Evolutionary conservation across 2,797 vertebrate species (phyloP).

Genomic region (Serranus cabrilla): DNA sequence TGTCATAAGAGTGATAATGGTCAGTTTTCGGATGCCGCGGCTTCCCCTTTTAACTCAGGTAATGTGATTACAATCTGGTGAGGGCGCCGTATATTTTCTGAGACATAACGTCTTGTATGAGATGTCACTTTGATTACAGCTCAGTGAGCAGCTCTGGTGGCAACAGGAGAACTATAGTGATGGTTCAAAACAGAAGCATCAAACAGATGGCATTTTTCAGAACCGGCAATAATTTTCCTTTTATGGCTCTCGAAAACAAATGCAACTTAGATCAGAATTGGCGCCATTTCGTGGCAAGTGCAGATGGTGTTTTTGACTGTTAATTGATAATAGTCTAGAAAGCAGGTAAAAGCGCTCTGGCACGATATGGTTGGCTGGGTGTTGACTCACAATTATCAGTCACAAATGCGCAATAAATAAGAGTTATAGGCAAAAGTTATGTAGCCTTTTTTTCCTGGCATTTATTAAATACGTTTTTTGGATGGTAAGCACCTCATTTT

Average conservation of each 20-base stretch:
- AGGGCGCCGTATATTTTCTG: constrained; percentile 40
- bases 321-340: constrained; percentile 46
- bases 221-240: constrained; percentile 68
- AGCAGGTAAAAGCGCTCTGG: constrained; percentile 54
- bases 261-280: constrained; percentile 48
- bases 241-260: constrained; percentile 58
- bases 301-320: constrained; percentile 66
- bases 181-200: constrained; percentile 60
- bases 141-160: constrained; percentile 32
- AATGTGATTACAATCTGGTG: constrained; percentile 40
- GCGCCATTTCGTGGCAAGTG: constrained; percentile 37
- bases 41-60: constrained; percentile 43
- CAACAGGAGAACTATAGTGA: constrained; percentile 39
- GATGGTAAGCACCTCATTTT: not conserved
- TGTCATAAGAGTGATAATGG: constrained; percentile 45
- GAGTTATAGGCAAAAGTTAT: constrained; percentile 5
- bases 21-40: constrained; percentile 35
- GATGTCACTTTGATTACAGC: constrained; percentile 46
- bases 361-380: constrained; percentile 17
- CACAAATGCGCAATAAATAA: constrained; percentile 29
- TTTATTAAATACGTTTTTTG: not conserved
- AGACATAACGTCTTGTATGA: constrained; percentile 51
- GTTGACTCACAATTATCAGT: constrained; percentile 21
- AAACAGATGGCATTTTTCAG: constrained; percentile 69
- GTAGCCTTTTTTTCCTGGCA: not conserved